Conservation (phyloP, 92 coral and sea anemone genomes). For the Metridium senile region DNA sequence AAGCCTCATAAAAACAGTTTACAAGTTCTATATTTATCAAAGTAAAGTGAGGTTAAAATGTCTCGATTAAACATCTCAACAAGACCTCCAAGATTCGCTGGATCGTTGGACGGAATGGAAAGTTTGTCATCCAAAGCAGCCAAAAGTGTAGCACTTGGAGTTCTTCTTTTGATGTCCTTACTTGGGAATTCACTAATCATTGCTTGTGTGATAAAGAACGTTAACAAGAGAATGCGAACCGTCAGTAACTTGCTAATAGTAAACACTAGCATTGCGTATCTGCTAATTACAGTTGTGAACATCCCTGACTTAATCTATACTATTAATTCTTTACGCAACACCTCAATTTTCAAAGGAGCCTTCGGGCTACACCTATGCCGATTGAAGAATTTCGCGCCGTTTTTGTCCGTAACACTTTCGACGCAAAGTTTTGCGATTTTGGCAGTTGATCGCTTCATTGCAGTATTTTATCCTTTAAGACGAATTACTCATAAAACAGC, state of each 20-base stretch:
- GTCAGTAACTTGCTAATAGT: conserved; percentile 50
- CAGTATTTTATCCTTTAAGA: conserved; percentile 50
- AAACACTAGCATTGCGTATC: conserved; percentile 45
- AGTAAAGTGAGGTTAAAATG: neutral
- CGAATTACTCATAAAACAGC: conserved; percentile 38
- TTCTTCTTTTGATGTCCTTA: conserved; percentile 30
- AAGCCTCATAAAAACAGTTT: neutral
- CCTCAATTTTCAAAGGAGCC: conserved; percentile 27
- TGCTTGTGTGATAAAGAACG: conserved; percentile 35
- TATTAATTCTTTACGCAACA: conserved; percentile 8
- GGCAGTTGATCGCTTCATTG: conserved; percentile 52
- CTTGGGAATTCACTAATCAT: conserved; percentile 41
- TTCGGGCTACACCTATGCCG: conserved; percentile 42
- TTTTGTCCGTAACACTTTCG: conserved; percentile 29
- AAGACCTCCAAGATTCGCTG: neutral
- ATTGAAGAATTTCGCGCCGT: conserved; percentile 32
- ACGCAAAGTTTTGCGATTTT: conserved; percentile 42
- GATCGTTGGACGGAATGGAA: conserved; percentile 7
- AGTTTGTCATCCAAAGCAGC: conserved; percentile 2
- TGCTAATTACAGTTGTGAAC: conserved; percentile 35
- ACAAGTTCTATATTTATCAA: neutral
- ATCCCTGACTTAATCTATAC: conserved; percentile 37
- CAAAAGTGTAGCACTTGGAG: conserved; percentile 24
- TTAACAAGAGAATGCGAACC: conserved; percentile 50
- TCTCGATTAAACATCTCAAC: neutral